Evolutionary conservation across 2,888 invertebrate genomes (phyloP).

Genomic region (Netelia virgata): DNA sequence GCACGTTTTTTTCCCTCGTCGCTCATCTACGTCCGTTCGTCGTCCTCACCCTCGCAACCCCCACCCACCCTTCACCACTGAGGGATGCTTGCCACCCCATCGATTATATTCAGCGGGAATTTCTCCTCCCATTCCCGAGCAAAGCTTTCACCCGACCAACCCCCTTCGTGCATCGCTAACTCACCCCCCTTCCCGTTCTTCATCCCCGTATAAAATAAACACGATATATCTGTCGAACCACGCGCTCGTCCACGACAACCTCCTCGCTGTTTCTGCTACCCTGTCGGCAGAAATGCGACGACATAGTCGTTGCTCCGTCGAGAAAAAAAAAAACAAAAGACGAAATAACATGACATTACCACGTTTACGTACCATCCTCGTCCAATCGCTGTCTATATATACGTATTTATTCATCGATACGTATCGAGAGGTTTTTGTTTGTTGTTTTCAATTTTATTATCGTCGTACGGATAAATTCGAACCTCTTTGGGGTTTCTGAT

Average conservation of each 20-base stretch:
- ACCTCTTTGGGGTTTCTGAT: conserved; percentile 48
- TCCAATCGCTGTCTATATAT: neutral
- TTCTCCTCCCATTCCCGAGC: conserved; percentile 1
- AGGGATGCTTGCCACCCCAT: neutral
- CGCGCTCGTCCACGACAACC: conserved; percentile 2
- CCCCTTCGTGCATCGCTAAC: conserved; percentile 48
- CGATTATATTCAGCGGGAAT: neutral
- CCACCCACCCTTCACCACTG: neutral
- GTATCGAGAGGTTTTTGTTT: conserved; percentile 31
- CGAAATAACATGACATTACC: neutral
- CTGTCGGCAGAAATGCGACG: conserved; percentile 45
- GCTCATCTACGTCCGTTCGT: conserved; percentile 18
- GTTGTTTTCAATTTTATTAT: conserved; percentile 11
- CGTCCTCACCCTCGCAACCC: conserved; percentile 38
- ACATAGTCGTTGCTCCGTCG: conserved; percentile 56
- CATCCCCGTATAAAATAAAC: conserved; percentile 10
- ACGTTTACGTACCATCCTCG: neutral
- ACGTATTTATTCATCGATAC: conserved; percentile 13
- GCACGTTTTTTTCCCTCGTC: conserved; percentile 21
- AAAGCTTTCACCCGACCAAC: neutral
- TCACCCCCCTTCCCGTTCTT: conserved; percentile 22
- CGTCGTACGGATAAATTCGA: neutral
- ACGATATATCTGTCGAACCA: neutral
- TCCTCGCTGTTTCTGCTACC: conserved; percentile 50
- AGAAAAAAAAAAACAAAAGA: conserved; percentile 10